Evolutionary conservation across 2,113 vertebrate genomes (phyloP).

Genomic region (Strigops habroptila): DNA sequence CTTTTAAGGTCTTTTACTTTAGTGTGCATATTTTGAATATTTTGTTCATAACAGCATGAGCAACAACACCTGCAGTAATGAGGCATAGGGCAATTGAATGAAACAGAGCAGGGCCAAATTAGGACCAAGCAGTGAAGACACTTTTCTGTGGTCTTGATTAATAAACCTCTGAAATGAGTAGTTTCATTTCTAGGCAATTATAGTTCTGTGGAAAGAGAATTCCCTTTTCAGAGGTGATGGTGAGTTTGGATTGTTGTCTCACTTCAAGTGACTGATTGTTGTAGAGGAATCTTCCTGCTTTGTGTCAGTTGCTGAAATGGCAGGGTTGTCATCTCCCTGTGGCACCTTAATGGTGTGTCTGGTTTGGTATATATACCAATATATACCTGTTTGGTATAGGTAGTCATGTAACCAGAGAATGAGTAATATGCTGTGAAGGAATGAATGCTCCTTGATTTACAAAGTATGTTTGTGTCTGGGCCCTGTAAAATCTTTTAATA

Average conservation of each 20-base stretch:
- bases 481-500: not conserved
- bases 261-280: not conserved
- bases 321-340: not conserved
- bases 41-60: not conserved
- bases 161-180: not conserved
- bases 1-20: not conserved
- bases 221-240: not conserved
- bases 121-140: not conserved
- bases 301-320: not conserved
- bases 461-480: not conserved
- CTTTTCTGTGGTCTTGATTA: not conserved
- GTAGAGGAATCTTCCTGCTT: not conserved
- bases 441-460: not conserved
- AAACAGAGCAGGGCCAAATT: not conserved
- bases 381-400: fast-evolving
- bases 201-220: not conserved
- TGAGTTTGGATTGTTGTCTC: not conserved
- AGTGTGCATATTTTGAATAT: fast-evolving
- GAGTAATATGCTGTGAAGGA: not conserved
- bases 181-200: not conserved
- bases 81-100: not conserved
- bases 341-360: not conserved
- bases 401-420: not conserved
- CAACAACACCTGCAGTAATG: not conserved
- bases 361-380: not conserved